These are phyloP conservation scores for Bothrops alternatus DNA, from an alignment of 2,797 vertebrate genomes.

Conservation along the genomic window DNA sequence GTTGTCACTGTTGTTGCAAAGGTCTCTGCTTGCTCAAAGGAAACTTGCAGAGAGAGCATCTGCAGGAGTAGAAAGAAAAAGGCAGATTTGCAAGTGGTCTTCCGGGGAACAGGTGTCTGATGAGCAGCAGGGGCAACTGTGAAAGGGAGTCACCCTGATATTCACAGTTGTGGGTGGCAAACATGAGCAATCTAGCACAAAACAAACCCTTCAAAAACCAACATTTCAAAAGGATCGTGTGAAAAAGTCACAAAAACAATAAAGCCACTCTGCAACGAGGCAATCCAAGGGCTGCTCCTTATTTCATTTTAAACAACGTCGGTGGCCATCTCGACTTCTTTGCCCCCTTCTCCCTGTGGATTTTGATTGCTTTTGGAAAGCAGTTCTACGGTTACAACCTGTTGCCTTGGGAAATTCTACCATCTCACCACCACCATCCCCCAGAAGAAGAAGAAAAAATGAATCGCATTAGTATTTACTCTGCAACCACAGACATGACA, in stretches of 20 bases:
- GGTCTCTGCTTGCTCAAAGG: neutral
- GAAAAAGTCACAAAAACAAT: neutral
- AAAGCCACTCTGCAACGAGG: neutral
- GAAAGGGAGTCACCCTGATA: neutral
- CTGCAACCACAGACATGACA: slow-evolving; percentile 35
- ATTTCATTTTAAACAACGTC: neutral
- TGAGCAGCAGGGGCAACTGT: neutral
- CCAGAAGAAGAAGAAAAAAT: neutral
- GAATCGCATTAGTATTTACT: neutral
- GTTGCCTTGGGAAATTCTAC: slow-evolving; percentile 9
- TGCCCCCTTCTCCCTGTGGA: neutral
- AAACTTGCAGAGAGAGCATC: neutral
- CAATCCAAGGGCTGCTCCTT: neutral
- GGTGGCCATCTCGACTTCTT: neutral
- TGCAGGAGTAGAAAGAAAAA: neutral
- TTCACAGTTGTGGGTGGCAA: neutral
- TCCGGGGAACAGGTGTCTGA: neutral
- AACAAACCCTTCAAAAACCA: neutral
- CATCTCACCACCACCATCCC: no score
- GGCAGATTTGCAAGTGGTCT: neutral
- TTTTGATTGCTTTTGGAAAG: neutral
- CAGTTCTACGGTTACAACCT: no score
- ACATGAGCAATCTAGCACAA: neutral
- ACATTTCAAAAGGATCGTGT: neutral
- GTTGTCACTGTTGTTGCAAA: neutral